phyloP scores from a whole-genome alignment of 2,113 vertebrate species.

The Bothrops jararaca region DNA sequence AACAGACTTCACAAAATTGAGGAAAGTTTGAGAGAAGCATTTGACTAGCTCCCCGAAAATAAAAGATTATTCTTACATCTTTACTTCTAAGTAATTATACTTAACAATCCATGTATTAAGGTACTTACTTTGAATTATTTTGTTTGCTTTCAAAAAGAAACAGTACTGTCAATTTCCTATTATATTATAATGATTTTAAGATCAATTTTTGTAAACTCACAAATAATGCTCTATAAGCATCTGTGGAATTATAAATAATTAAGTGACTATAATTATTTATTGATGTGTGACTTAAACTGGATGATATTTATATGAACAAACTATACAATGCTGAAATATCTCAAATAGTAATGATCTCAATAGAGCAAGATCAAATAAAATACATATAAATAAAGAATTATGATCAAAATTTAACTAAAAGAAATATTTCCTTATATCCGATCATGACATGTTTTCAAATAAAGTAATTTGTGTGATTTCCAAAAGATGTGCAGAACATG shows the following conservation, averaged over 20 bases:
- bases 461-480: background rate
- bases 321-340: background rate
- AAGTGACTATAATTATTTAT: slow-evolving; percentile 6
- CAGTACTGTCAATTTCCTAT: background rate
- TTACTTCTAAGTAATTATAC: background rate
- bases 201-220: background rate
- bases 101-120: background rate
- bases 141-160: background rate
- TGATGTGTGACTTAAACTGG: background rate
- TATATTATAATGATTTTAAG: background rate
- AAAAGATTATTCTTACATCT: background rate
- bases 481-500: background rate
- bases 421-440: background rate
- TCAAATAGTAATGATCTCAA: background rate
- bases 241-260: background rate
- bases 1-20: slow-evolving; percentile 34
- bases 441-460: background rate
- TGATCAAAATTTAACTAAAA: background rate
- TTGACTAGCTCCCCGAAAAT: background rate
- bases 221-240: background rate
- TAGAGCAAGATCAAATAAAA: background rate
- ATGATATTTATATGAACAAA: background rate
- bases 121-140: background rate
- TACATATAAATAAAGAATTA: background rate
- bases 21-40: background rate